These are phyloP conservation scores for Lepidotrigona ventralis DNA, from an alignment of 1,140 invertebrate genomes.

Conservation along the genomic window DNA sequence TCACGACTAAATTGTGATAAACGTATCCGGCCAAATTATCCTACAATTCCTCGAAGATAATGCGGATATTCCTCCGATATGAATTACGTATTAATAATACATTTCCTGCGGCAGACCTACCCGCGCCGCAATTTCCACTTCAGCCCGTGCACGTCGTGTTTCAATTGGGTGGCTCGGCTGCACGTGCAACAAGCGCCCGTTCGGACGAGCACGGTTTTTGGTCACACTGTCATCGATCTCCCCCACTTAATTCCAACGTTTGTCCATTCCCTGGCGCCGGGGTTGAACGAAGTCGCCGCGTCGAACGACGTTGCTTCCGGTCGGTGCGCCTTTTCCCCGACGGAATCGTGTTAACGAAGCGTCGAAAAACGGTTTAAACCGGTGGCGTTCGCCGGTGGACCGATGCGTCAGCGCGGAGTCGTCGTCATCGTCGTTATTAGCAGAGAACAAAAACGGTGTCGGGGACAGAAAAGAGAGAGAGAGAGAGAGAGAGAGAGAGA, in stretches of 20 bases:
- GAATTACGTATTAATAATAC: neutral
- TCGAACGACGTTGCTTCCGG: slow-evolving; percentile 34
- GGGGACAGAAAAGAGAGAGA: neutral
- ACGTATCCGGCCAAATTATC: neutral
- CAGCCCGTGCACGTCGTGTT: neutral
- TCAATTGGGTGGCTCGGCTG: neutral
- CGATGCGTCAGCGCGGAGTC: slow-evolving; percentile 19
- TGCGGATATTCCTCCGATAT: neutral
- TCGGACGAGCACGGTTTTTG: neutral
- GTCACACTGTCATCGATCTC: neutral
- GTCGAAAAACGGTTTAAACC: slow-evolving; percentile 35
- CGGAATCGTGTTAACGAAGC: slow-evolving; percentile 39
- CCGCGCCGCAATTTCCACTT: neutral
- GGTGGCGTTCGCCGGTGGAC: neutral
- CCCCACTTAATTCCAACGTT: slow-evolving; percentile 17
- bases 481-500: neutral
- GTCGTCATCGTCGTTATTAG: slow-evolving; percentile 39
- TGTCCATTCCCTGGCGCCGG: neutral
- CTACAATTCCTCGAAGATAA: neutral
- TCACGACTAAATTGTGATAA: neutral
- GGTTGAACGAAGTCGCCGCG: neutral
- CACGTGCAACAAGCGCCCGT: neutral
- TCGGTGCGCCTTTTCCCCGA: slow-evolving; percentile 12
- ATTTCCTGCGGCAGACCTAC: neutral
- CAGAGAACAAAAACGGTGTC: slow-evolving; percentile 3